Evolutionary conservation across 2,888 invertebrate species (phyloP), one percentile per base, ranked within the genome.

Genomic region (Epirrhoe tristata): DNA sequence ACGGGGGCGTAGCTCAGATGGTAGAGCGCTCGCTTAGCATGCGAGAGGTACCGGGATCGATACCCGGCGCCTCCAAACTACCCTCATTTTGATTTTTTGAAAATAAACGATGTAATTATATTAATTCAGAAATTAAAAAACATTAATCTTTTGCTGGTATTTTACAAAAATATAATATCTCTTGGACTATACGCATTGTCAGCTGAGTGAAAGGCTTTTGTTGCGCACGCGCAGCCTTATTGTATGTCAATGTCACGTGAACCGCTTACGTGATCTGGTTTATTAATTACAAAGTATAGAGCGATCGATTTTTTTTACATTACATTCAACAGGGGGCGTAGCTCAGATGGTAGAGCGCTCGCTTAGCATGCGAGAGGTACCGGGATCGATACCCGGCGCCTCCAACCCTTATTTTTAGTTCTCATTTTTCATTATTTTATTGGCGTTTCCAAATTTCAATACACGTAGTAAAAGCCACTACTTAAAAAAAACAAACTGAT

Each of bases 11-110:
- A 72, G 93, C 93, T 93, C 93, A 93, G 93, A 93, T 93, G 93
- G 93, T 93, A 93, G 93, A 93, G 93, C 93, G 93, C 93, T 93
- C 93, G 93, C 93, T 93, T 93, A 93, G 93, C 92, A 93, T 93
- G 93, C 86, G 93, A 93, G 93, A 93, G 91, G 93, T 93, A 93
- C 93, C 91, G 93, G 93, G 93, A 93, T 93, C 93, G 93, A 93
- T 93, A 91, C 93, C 93, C 93, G 91, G 93, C 91, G 91, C 91
- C 90, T 91, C 92, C 91, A 92, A 71, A 64, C 63, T 75, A 71
- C 69, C 69, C 67, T 48, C 56, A 52, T 67, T 73, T 75, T 69
- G 52, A 6, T 12, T 12, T 34, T 34, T 34, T 34, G 34, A 34
- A 34, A 34, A 34, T 7, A 34, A 34, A 6, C 34, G 24, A 24